Base-by-base conservation (phyloP, 2,113 vertebrate genomes). In the Poecilia latipinna region DNA sequence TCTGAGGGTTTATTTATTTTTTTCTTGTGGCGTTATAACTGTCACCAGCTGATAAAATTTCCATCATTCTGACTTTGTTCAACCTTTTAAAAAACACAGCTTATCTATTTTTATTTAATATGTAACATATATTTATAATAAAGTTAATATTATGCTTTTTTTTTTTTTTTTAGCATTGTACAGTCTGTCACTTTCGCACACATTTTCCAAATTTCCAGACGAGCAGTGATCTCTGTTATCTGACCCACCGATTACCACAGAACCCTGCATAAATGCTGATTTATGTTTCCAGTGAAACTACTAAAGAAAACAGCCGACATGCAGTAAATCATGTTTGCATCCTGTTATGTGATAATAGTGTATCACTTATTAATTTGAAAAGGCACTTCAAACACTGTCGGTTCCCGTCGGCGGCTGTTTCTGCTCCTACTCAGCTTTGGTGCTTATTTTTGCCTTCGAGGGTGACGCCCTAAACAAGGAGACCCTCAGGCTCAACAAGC, bases 401-500 rank as follows among this genome's bases (percentile, higher is more conserved):
- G 60, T 61, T 37, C 22, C 22, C 63, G 31, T 5, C 44, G 80
- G 61, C 37, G 29, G 51, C 51, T 37, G 7, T 65, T 65, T 54
- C 44, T 83, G 72, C 73, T 71, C 78, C 70, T 75, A 78, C 70
- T 88, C 29, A 39, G 72, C 54, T 72, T 63, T 65, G 79, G 68
- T 65, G 73, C 74, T 83, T 78, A 72, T 84, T 78, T 78, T 82
- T 78, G 73, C 57, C 82, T 89, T 65, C 15, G 26, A 63, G 75
- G 71, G 73, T 66, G 74, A 89, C 67, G 61, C 57, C 78, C 73
- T 88, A 82, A 91, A 84, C 51, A 57, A 57, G 71, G 61, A 39
- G 73, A 60, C 83, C 88, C 83, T 44, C 11, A 31, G 79, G 80
- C 88, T 77, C 79, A 68, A 76, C 76, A 83, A 32, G 29, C 61